Conservation (phyloP, 2,888 invertebrate species). For the Sinhomidia bicolor region DNA sequence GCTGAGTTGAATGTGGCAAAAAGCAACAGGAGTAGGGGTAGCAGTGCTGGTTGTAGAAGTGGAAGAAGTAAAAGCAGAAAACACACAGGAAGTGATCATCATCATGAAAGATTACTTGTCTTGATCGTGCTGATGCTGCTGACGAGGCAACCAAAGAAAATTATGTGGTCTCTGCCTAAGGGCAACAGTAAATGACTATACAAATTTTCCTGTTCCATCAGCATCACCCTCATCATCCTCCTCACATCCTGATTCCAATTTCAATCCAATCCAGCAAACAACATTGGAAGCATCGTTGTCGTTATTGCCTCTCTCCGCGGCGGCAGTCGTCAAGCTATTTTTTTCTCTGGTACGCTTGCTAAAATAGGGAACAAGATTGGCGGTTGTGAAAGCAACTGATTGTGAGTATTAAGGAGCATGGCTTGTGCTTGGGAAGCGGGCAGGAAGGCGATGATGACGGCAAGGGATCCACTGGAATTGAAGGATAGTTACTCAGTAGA, state of each 20-base stretch:
- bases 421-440: conserved; percentile 38
- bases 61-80: neutral
- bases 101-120: conserved; percentile 12
- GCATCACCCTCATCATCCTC: too few species aligned
- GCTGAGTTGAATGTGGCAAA: too few species aligned
- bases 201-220: too few species aligned
- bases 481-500: conserved; percentile 57
- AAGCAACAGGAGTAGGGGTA: too few species aligned
- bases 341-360: too few species aligned
- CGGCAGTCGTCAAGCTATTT: neutral
- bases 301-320: neutral
- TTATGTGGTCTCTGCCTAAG: conserved; percentile 5
- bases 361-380: neutral
- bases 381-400: neutral
- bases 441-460: neutral
- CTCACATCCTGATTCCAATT: neutral
- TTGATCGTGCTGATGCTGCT: conserved; percentile 2
- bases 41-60: too few species aligned
- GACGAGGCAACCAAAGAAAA: neutral
- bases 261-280: neutral
- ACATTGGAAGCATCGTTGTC: neutral
- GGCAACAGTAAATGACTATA: neutral
- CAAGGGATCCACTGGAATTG: conserved; percentile 52
- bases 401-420: neutral
- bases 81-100: conserved; percentile 11